Evolutionary conservation across 1,140 invertebrate species (phyloP).

Genomic region (Megathymus violae): DNA sequence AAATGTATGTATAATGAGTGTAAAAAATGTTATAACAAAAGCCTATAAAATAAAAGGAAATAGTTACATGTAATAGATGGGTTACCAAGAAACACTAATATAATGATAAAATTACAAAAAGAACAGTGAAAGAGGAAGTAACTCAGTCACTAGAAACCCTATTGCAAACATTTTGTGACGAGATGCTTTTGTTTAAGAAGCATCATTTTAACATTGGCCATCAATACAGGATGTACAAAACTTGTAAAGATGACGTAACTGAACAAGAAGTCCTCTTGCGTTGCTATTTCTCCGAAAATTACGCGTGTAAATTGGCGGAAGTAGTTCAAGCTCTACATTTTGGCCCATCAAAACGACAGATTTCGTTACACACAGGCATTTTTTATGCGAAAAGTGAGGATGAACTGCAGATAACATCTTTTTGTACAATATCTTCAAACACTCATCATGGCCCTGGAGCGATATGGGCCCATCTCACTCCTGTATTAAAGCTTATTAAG

Average conservation of each 20-base stretch:
- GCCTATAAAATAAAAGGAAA: not conserved
- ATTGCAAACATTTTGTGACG: constrained; percentile 15
- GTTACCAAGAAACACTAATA: constrained; percentile 2
- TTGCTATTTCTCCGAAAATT: constrained; percentile 48
- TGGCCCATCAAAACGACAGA: constrained; percentile 36
- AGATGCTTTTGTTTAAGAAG: constrained; percentile 9
- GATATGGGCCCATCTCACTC: constrained; percentile 37
- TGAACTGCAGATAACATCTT: constrained; percentile 3
- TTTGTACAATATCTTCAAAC: constrained; percentile 4
- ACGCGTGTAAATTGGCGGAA: constrained; percentile 38
- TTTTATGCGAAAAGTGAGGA: not conserved
- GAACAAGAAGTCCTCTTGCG: not conserved
- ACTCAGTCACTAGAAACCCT: constrained; percentile 14
- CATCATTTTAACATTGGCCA: constrained; percentile 29
- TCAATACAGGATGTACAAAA: constrained; percentile 26
- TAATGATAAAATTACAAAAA: constrained; percentile 16
- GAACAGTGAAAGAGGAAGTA: constrained; percentile 12
- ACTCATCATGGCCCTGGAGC: constrained; percentile 30
- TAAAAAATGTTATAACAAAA: constrained; percentile 20
- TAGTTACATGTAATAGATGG: constrained; percentile 29
- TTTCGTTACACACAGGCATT: constrained; percentile 40
- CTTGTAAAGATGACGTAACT: not conserved
- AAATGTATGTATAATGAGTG: constrained; percentile 34
- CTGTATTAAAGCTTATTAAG: constrained; percentile 29
- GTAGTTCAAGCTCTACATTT: constrained; percentile 49